Evolutionary conservation across 2,797 vertebrate species (phyloP), one percentile per base, ranked within the genome.

Genomic region (Peromyscus eremicus): DNA sequence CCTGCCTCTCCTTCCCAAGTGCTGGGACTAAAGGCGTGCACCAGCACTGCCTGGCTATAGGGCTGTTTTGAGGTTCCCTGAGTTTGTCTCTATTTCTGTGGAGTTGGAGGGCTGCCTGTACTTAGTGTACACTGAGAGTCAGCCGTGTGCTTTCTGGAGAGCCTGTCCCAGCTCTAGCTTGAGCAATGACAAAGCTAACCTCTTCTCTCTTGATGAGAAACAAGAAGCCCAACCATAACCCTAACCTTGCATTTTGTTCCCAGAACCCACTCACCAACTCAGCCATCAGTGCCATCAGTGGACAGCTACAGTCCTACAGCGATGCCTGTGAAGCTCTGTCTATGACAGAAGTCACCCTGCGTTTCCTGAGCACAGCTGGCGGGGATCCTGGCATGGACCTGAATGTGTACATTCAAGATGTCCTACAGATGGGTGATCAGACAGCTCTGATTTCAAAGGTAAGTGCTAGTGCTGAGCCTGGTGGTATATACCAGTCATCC

Each of bases 311-410:
- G 97, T 99, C 99, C 57, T 99, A 99, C 98, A 99, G 99, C 6
- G 99, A 99, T 3, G 98, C 99, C 97, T 99, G 99, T 68, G 99
- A 99, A 68, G 99, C 99, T 12, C 98, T 99, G 95, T 99, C 99
- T 13, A 98, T 99, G 10, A 93, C 99, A 88, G 99, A 99, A 95
- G 98, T 99, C 87, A 98, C 99, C 1, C 96, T 99, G 80, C 99
- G 99, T 17, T 99, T 99, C 98, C 98, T 99, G 76, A 99, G 99
- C 98, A 99, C 99, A 97, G 99, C 99, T 0, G 99, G 99, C 1
- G 99, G 98, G 91, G 98, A 99, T 0, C 84, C 99, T 2, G 93
- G 99, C 64, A 98, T 99, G 99, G 98, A 98, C 96, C 98, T 99
- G 95, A 98, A 98, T 0, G 70, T 75, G 32, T 99, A 99, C 96